Evolutionary conservation across 2,888 invertebrate genomes (phyloP), one percentile per base, ranked within the genome.

Genomic region (Scaptomyza polygonia): DNA sequence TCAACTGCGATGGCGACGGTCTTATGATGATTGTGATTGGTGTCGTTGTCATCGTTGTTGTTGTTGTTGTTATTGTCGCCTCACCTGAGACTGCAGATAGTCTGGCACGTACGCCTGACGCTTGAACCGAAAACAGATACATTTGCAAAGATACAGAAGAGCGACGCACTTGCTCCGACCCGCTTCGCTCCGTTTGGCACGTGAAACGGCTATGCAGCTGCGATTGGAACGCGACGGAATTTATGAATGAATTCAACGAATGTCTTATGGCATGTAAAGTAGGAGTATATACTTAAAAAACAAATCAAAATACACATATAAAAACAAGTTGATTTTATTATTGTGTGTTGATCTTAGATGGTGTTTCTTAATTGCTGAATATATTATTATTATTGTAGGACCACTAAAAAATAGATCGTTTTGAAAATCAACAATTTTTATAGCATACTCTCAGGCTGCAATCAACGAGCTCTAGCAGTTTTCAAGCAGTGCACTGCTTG

Each of bases 11-110:
- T 82, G 86, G 72, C 80, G 76, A 78, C 71, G 72, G 71, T 63
- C 77, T 77, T 86, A 84, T 86, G 85, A 77, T 81, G 82, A 83
- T 83, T 86, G 79, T 84, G 86, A 83, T 83, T 83, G 83, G 79
- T 77, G 79, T 86, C 68, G 80, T 61, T 70, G 70, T 54, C 7
- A 57, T 27, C n/a, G 44, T 42, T 53, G 39, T 11, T 67, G 36
- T 39, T 52, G 40, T 36, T 25, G 45, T 30, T 56, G 47, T 49
- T 71, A 25, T 16, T 40, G 70, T 53, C 59, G 65, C 32, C 68
- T 72, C 57, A 67, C 67, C 71, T 56, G 71, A 52, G 55, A 44
- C 58, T 64, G 16, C 55, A 48, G 25, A 47, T 36, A 53, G 58
- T 49, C 74, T 72, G 67, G 81, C 83, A 83, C 86, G 86, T 86